Conservation (phyloP, 2,113 vertebrate species). For the Pedetes capensis region DNA sequence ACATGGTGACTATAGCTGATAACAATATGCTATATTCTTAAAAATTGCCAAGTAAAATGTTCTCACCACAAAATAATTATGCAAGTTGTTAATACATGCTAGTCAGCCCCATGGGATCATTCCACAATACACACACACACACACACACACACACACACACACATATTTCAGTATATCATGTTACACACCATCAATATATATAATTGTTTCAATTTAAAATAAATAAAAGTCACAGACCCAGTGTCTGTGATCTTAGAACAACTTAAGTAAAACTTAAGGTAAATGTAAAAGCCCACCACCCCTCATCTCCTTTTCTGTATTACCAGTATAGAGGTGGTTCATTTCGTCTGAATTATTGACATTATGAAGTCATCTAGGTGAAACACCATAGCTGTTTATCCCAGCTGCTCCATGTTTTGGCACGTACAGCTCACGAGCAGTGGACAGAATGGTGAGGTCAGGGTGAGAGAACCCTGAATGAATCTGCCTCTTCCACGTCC, state of each 20-base stretch:
- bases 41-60: not conserved
- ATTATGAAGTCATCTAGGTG: not conserved
- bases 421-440: not conserved
- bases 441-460: not conserved
- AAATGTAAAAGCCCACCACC: not conserved
- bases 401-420: not conserved
- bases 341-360: not conserved
- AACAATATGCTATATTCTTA: not conserved
- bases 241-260: not conserved
- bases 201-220: not conserved
- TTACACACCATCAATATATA: not conserved
- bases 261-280: not conserved
- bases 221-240: not conserved
- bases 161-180: not conserved
- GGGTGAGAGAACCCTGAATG: conserved; percentile 41
- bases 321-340: not conserved
- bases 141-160: no score
- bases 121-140: no score
- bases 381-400: not conserved
- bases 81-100: not conserved
- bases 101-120: not conserved
- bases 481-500: conserved; percentile 42
- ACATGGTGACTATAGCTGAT: not conserved
- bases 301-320: not conserved
- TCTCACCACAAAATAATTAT: not conserved